Evolutionary conservation across 30 jellyfish, hydroid and myxozoan genomes (phyloP).

Genomic region (Chironex yamaguchii): DNA sequence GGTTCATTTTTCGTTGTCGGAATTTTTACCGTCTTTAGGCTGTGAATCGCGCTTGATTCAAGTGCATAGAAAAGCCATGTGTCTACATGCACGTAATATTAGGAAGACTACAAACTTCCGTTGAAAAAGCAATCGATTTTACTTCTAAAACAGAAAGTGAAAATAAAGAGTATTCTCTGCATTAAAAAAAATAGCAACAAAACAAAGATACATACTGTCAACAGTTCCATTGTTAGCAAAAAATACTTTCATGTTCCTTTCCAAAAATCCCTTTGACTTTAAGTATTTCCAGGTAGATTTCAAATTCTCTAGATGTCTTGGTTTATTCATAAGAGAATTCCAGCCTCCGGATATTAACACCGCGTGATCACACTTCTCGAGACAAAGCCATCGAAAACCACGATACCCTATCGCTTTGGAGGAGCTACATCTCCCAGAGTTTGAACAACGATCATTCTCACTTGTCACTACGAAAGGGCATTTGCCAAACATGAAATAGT

Average conservation of each 20-base stretch:
- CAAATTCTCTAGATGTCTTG: conserved; percentile 83
- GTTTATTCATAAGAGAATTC: conserved; percentile 79
- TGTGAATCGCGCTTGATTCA: too few species aligned
- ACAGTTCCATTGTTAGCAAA: conserved; percentile 94
- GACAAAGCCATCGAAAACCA: conserved; percentile 55
- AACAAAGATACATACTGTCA: conserved; percentile 79
- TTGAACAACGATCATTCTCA: conserved; percentile 72
- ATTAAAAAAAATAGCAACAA: neutral
- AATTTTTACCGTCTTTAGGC: too few species aligned
- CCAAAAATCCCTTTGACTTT: conserved; percentile 74
- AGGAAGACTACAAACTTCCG: too few species aligned
- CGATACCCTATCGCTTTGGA: conserved; percentile 36
- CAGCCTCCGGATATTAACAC: conserved; percentile 94
- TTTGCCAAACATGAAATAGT: conserved; percentile 70
- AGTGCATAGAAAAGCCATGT: too few species aligned
- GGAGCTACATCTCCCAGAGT: conserved; percentile 78
- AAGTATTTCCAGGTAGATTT: conserved; percentile 79
- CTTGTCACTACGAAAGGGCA: conserved; percentile 76
- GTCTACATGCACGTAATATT: too few species aligned
- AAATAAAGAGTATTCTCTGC: neutral
- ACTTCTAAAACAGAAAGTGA: too few species aligned
- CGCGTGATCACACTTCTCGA: conserved; percentile 84
- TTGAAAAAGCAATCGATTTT: too few species aligned
- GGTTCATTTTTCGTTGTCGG: too few species aligned
- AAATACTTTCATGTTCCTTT: conserved; percentile 83